phyloP scores from a whole-genome alignment of 2,797 vertebrate genomes.

The Acanthis flammea region DNA sequence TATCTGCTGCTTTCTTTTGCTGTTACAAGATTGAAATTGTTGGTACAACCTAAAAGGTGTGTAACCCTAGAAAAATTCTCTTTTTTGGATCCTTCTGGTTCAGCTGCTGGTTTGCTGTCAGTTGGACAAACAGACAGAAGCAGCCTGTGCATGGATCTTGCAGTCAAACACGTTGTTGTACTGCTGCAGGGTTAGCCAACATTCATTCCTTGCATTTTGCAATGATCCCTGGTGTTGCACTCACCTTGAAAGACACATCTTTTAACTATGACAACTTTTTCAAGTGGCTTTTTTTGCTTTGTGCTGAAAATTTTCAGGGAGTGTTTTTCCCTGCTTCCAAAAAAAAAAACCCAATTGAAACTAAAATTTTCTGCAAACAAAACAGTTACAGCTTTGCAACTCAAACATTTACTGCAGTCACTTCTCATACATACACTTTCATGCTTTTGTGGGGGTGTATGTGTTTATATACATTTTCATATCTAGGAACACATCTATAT shows the following conservation, averaged over 20 bases:
- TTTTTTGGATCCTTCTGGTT: background rate
- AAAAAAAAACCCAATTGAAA: background rate
- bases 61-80: background rate
- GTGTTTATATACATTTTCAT: rapidly evolving
- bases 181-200: background rate
- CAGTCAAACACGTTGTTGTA: background rate
- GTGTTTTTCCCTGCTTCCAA: rapidly evolving
- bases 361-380: background rate
- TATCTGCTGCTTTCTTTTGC: background rate
- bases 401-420: background rate
- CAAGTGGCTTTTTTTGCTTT: background rate
- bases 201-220: background rate
- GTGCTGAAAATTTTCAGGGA: background rate
- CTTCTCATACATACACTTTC: background rate
- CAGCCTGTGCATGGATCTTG: background rate
- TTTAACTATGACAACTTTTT: background rate
- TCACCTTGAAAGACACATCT: background rate
- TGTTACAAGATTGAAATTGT: background rate
- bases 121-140: background rate
- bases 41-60: background rate
- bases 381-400: background rate
- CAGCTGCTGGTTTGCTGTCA: background rate
- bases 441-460: background rate
- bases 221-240: background rate
- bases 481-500: background rate